Conservation (phyloP, 2,888 invertebrate genomes). For the Conus canariensis region DNA sequence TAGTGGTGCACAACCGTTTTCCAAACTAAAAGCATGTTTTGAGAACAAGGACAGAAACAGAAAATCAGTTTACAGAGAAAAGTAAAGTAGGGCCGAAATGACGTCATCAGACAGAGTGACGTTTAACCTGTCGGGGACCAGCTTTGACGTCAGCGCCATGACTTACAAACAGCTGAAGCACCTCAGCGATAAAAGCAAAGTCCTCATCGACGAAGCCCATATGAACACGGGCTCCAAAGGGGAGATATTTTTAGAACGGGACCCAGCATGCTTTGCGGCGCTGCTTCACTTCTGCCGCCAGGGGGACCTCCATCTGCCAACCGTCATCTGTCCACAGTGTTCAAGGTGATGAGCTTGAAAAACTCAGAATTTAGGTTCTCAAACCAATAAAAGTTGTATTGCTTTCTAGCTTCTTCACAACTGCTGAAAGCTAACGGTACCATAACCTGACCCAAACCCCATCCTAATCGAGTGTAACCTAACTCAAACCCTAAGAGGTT, state of each 20-base stretch:
- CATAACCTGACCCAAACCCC: too few species aligned
- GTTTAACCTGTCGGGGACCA: not conserved
- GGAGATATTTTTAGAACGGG: constrained; percentile 34
- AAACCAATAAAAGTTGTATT: too few species aligned
- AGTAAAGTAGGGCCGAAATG: not conserved
- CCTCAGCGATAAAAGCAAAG: not conserved
- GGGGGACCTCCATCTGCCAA: constrained; percentile 29
- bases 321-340: constrained; percentile 28
- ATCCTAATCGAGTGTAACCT: too few species aligned
- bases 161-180: not conserved
- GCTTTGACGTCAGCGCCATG: not conserved
- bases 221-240: not conserved
- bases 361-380: too few species aligned
- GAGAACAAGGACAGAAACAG: too few species aligned
- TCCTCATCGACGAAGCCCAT: not conserved
- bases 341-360: constrained; percentile 23
- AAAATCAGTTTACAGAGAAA: not conserved
- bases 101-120: not conserved
- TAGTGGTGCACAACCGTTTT: not conserved
- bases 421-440: too few species aligned
- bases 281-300: constrained; percentile 20
- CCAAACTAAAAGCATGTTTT: not conserved
- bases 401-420: too few species aligned
- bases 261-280: constrained; percentile 40
- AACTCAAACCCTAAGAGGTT: too few species aligned